Conservation (phyloP, 2,113 vertebrate species). For the Cephalopholis sonnerati region DNA sequence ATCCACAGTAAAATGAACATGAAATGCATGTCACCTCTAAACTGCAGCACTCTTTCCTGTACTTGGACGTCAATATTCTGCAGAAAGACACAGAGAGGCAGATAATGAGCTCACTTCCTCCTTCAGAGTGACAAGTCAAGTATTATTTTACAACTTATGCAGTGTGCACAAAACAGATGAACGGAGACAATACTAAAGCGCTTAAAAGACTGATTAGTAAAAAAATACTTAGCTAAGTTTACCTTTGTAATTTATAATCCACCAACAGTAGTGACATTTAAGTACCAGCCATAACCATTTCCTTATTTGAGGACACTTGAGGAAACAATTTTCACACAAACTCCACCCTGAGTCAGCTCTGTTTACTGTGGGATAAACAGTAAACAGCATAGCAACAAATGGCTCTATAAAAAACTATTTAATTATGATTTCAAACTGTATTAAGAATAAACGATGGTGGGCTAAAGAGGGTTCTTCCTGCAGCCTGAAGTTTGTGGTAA, state of each 20-base stretch:
- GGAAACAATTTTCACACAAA: conserved; percentile 3
- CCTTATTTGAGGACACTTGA: background rate
- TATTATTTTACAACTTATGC: background rate
- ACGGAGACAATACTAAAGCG: background rate
- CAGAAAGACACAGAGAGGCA: conserved; percentile 19
- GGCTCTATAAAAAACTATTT: background rate
- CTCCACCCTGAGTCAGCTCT: background rate
- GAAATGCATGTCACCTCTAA: conserved; percentile 86
- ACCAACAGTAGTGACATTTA: background rate
- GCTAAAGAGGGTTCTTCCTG: background rate
- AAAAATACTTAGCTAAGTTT: background rate
- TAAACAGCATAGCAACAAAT: no score
- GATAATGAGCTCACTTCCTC: conserved; percentile 25
- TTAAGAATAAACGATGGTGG: no score
- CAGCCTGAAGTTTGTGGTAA: background rate
- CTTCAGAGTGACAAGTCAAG: background rate
- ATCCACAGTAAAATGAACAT: background rate
- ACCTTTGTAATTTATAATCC: background rate
- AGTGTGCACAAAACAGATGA: background rate
- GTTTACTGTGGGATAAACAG: background rate
- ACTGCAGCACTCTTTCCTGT: conserved; percentile 89
- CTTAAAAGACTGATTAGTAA: no score
- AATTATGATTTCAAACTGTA: background rate
- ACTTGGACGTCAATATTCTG: conserved; percentile 90
- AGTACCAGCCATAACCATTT: background rate